Percentiles rank a stretch among this genome's conserved stretches.
phyloP scores from a whole-genome alignment of 2,888 invertebrate species.

The Chaetoderma sp. region DNA sequence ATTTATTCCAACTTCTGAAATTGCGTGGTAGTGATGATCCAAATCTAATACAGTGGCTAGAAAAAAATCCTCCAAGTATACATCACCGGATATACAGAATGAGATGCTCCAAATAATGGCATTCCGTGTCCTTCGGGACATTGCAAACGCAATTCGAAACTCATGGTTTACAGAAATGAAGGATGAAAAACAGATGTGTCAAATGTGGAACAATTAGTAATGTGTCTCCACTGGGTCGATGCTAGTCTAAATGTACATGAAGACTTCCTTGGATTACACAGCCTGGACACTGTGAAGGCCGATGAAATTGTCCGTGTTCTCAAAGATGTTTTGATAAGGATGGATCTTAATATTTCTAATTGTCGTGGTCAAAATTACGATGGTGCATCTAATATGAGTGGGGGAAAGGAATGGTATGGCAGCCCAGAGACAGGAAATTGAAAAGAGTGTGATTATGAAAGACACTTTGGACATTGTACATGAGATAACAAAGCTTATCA shows the following conservation, averaged over 20 bases:
- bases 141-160: conserved; percentile 16
- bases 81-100: conserved; percentile 39
- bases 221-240: conserved; percentile 36
- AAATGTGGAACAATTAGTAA: conserved; percentile 41
- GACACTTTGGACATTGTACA: conserved; percentile 28
- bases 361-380: conserved; percentile 40
- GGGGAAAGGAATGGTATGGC: conserved; percentile 32
- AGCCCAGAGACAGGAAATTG: conserved; percentile 7
- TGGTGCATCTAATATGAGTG: conserved; percentile 38
- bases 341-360: conserved; percentile 30
- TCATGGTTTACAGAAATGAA: conserved; percentile 34
- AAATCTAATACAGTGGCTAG: conserved; percentile 27
- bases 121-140: conserved; percentile 22
- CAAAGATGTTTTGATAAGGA: conserved; percentile 30
- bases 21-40: conserved; percentile 24
- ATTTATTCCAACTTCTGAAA: conserved; percentile 36
- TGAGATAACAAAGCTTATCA: conserved; percentile 37
- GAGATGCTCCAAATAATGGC: conserved; percentile 39
- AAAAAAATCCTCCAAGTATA: conserved; percentile 37
- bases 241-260: conserved; percentile 32
- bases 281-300: conserved; percentile 29
- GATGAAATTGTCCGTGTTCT: conserved; percentile 25
- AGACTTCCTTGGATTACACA: conserved; percentile 39
- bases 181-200: conserved; percentile 38
- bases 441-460: conserved; percentile 20